A percentile compares a stretch with the other conserved stretches of the same genome.
Evolutionary conservation across 2,113 vertebrate genomes (phyloP).

Genomic region (Chiloscyllium plagiosum): DNA sequence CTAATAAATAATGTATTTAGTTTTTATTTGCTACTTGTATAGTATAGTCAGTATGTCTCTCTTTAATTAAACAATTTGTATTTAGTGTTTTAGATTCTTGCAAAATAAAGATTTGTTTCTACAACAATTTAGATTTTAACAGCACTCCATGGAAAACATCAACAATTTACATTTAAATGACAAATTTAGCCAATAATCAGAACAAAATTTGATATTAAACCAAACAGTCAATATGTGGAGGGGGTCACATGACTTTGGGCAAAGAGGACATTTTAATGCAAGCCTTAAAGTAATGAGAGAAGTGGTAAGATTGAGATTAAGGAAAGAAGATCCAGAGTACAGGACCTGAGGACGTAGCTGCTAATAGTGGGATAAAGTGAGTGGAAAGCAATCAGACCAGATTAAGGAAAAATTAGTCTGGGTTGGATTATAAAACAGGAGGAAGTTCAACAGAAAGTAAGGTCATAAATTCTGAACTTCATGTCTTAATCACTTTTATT

Average conservation of each 20-base stretch:
- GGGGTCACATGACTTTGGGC: not conserved
- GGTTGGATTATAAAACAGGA: not conserved
- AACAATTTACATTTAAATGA: not conserved
- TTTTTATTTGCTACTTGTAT: conserved; percentile 8
- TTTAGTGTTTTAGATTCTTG: not conserved
- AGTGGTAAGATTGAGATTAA: no score
- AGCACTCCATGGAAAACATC: not conserved
- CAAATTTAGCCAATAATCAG: not conserved
- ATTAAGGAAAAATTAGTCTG: not conserved
- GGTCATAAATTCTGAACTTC: not conserved
- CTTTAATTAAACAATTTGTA: not conserved
- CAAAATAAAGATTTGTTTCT: conserved; percentile 4
- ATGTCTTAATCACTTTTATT: not conserved
- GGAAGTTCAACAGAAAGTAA: not conserved
- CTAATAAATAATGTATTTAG: not conserved
- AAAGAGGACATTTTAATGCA: not conserved
- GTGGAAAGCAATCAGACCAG: not conserved
- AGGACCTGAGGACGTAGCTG: not conserved
- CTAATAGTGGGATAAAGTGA: not conserved
- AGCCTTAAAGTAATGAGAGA: not conserved
- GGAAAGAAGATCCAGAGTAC: not conserved
- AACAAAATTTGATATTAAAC: not conserved
- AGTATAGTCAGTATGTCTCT: not conserved
- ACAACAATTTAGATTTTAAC: not conserved
- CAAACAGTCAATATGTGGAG: not conserved